Evolutionary conservation across 2,113 vertebrate species (phyloP).

Genomic region (human): GRCh38 chr2:4958001-4958500

Average conservation of each 20-base stretch:
- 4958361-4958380: rapidly evolving
- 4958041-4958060: no score
- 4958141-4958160: not conserved
- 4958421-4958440: not conserved
- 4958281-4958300: not conserved
- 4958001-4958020: rapidly evolving
- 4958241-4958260: not conserved
- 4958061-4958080: not conserved
- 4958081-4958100: not conserved
- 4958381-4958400: not conserved
- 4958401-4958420: not conserved
- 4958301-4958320: not conserved
- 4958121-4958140: rapidly evolving
- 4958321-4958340: not conserved
- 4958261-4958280: not conserved
- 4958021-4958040: not conserved
- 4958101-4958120: no score
- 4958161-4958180: not conserved
- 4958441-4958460: not conserved
- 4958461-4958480: not conserved
- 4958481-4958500: not conserved
- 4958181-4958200: not conserved
- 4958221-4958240: not conserved
- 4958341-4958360: not conserved
- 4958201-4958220: not conserved